Evolutionary conservation across 2,888 invertebrate genomes (phyloP), one percentile per base, ranked within the genome.

Genomic region (Drosophila meridiana): DNA sequence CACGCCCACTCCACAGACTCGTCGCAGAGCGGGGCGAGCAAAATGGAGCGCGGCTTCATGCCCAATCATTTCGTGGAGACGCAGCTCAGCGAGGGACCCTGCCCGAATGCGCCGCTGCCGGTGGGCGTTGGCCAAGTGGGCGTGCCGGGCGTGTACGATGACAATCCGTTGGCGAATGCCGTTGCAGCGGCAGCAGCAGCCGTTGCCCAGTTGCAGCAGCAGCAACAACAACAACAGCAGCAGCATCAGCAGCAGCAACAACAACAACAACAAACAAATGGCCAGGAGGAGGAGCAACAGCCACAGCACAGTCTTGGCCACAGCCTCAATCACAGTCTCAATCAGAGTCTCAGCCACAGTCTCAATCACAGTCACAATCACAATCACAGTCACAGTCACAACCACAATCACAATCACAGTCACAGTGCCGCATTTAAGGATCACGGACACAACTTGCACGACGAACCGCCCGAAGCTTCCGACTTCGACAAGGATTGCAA

Each of bases 11-110:
- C 92, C 45, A 91, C 91, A 65, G 92, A 92, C 56, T 92, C 92
- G 40, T 87, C 90, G 9, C 91, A 91, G 55, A 92, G 92, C 28
- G 91, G 90, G 6, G 78, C 81, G 9, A 87, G 92, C 65, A 93
- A 92, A 52, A 63, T 91, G 78, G 92, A 93, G 57, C 89, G 93
- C 28, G 55, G 55, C 20, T 92, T 90, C 45, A 79, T 92, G 78
- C 92, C 93, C 56, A 93, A 93, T 72, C 93, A 92, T 65, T 92
- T 92, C 78, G 93, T 93, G 36, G 93, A 93, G 74, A 81, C 93
- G 4, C 93, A 93, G 64, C 76, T 93, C 13, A 91, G 82, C 57
- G 92, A 91, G 11, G 90, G 85, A 3, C 66, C 71, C 34, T 62
- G 66, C 43, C 6, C 7, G 14, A 78, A 80, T 30, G 36, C 30